Percentiles rank a stretch among this genome's conserved stretches.
Conservation (phyloP, 2,797 vertebrate genomes). For the Cuniculus paca region DNA sequence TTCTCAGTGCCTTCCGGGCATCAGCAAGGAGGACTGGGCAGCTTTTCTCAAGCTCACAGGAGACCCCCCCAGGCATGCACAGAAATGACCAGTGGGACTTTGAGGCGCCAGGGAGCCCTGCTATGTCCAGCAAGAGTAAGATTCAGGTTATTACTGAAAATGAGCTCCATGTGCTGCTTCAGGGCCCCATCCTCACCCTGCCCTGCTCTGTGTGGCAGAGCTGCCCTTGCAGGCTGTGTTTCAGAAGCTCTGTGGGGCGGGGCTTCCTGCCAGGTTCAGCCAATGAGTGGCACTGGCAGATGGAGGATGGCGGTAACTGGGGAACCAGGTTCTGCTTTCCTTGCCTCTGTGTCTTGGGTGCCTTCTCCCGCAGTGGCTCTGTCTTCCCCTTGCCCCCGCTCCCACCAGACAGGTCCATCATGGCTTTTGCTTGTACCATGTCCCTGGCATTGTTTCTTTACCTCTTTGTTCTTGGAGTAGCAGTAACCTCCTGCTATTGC, state of each 20-base stretch:
- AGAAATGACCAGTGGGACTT: background rate
- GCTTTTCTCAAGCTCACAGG: background rate
- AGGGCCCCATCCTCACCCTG: background rate
- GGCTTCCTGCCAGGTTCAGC: background rate
- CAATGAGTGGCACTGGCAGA: background rate
- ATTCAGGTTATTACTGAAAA: background rate
- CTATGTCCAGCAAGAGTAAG: background rate
- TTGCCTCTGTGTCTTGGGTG: background rate
- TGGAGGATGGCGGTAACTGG: fast-evolving
- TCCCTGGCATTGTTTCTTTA: background rate
- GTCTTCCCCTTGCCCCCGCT: background rate
- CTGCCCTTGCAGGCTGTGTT: background rate
- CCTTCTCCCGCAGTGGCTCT: background rate
- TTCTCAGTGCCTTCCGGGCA: background rate
- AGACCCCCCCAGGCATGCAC: background rate
- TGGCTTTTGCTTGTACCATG: background rate
- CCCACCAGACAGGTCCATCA: background rate
- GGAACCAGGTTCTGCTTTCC: background rate
- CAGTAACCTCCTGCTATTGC: background rate
- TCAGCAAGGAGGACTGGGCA: background rate
- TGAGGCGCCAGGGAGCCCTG: background rate
- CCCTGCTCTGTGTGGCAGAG: background rate
- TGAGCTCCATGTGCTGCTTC: background rate
- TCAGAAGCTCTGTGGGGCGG: background rate
- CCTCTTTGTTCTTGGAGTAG: background rate